Conservation (phyloP, 2,113 vertebrate species). For the Solenodon paradoxus region DNA sequence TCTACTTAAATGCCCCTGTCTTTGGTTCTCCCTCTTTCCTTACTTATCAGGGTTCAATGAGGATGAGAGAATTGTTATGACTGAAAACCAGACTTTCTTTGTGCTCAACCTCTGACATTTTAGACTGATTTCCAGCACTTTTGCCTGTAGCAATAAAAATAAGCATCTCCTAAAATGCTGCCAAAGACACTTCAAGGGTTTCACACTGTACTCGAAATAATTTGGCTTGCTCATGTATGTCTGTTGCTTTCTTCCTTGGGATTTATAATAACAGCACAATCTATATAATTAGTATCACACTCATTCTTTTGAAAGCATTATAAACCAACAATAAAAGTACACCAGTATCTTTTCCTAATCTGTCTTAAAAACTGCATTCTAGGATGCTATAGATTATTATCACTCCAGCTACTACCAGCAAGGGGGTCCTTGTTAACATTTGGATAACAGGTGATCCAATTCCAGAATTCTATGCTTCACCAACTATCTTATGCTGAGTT, state of each 20-base stretch:
- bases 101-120: not conserved
- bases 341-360: not conserved
- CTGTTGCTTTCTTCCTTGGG: not conserved
- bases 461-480: not conserved
- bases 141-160: not conserved
- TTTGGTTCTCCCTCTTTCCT: not conserved
- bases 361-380: not conserved
- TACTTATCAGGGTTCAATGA: not conserved
- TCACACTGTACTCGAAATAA: not conserved
- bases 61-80: not conserved
- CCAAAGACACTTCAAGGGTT: not conserved
- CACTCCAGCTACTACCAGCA: not conserved
- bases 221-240: not conserved
- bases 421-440: not conserved
- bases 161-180: not conserved
- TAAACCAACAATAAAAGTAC: not conserved
- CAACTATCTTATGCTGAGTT: not conserved
- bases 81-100: not conserved
- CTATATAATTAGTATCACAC: not conserved
- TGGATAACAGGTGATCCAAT: not conserved
- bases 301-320: not conserved
- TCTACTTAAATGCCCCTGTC: not conserved
- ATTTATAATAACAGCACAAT: not conserved
- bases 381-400: not conserved
- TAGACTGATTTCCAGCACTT: not conserved